Evolutionary conservation across 1,140 invertebrate species (phyloP).

Genomic region (Drosophila navojoa): DNA sequence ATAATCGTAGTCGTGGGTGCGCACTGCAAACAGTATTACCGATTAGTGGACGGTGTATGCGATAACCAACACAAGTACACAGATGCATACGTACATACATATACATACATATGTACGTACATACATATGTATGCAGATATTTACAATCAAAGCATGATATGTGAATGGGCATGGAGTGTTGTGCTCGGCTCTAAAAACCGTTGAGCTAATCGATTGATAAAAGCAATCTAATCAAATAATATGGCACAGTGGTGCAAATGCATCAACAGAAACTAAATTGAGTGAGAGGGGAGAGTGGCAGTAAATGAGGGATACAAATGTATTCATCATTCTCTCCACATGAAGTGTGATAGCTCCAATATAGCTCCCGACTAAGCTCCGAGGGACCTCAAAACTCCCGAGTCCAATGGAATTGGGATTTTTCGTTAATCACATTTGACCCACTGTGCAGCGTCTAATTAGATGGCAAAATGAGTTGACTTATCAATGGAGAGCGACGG

Average conservation of each 20-base stretch:
- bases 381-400: too few species aligned
- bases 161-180: constrained; percentile 8
- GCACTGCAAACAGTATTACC: constrained; percentile 64
- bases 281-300: not conserved
- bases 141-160: not conserved
- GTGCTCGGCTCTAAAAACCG: not conserved
- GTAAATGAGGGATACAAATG: too few species aligned
- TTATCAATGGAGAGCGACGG: constrained; percentile 26
- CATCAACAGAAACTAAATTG: not conserved
- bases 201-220: constrained; percentile 27
- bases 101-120: not conserved
- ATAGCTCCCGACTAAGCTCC: too few species aligned
- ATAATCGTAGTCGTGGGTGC: constrained; percentile 82
- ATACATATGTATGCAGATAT: not conserved
- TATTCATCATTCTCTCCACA: too few species aligned
- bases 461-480: constrained; percentile 8
- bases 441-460: constrained; percentile 33
- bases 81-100: not conserved
- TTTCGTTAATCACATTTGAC: not conserved
- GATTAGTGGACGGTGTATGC: constrained; percentile 42
- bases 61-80: not conserved
- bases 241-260: constrained; percentile 13
- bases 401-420: too few species aligned
- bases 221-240: constrained; percentile 25
- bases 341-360: too few species aligned